phyloP scores from a whole-genome alignment of 2,113 vertebrate genomes.

The Sander vitreus region DNA sequence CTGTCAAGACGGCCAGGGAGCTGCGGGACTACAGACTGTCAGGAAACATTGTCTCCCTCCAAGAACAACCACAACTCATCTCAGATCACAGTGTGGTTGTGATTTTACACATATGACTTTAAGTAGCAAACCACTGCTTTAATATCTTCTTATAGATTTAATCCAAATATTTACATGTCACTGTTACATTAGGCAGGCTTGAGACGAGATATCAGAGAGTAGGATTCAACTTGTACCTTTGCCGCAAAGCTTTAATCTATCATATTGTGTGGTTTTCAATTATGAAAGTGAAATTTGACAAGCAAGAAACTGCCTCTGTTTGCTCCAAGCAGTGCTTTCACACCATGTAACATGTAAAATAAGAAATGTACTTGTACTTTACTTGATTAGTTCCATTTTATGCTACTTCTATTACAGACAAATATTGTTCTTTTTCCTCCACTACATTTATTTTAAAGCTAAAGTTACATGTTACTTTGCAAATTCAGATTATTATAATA shows the following conservation, averaged over 20 bases:
- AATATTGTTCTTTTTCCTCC: not conserved
- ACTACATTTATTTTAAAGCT: not conserved
- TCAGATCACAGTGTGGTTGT: constrained; percentile 29
- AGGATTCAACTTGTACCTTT: constrained; percentile 46
- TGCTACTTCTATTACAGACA: not conserved
- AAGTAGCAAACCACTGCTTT: constrained; percentile 45
- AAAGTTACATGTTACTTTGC: not conserved
- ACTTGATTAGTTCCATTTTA: not conserved
- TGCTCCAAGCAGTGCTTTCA: constrained; percentile 50
- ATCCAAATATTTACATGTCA: constrained; percentile 40
- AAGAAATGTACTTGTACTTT: not conserved
- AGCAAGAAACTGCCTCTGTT: constrained; percentile 25
- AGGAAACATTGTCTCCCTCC: constrained; percentile 53
- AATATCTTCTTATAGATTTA: constrained; percentile 33
- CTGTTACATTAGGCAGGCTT: constrained; percentile 31
- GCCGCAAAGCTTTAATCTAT: constrained; percentile 33
- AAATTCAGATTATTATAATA: not conserved
- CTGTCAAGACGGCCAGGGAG: constrained; percentile 47
- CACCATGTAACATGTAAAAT: constrained; percentile 39
- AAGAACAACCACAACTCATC: constrained; percentile 48
- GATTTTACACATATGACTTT: constrained; percentile 51
- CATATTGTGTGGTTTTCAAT: constrained; percentile 35
- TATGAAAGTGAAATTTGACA: constrained; percentile 42
- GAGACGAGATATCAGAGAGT: constrained; percentile 27
- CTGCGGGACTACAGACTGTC: constrained; percentile 62